Evolutionary conservation across 2,113 vertebrate species (phyloP), one percentile per base, ranked within the genome.

Genomic region (Salvelinus alpinus): DNA sequence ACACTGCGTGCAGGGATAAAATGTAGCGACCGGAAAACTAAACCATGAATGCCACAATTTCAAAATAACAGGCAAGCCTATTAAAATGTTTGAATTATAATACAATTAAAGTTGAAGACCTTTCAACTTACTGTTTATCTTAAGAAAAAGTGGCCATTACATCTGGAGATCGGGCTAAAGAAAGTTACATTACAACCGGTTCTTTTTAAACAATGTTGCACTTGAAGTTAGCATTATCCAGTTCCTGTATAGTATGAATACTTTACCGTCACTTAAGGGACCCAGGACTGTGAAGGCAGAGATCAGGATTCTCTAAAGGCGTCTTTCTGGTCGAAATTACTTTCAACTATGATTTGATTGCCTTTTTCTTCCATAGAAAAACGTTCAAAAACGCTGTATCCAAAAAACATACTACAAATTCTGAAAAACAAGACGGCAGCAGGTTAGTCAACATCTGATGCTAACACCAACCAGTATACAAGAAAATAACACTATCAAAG

Each of bases 361-460:
- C 77, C 89, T 90, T 89, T 86, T 76, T 90, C 93, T 93, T 94
- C 95, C 96, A 96, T 96, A 94, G 93, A 96, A 94, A 88, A 81
- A 74, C 25, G 79, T 86, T 86, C 75, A 80, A 87, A 94, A 91
- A 83, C 16, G 9, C 71, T 87, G 87, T 88, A 81, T 80, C 44
- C 79, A 86, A 94, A 88, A 91, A 86, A 90, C 95, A 96, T 96
- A 93, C 90, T 95, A 90, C 88, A 87, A 85, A 79, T 88, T 85
- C 95, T 95, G 91, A 12, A 87, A 82, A 57, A 70, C 82, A 73
- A 81, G 24, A 44, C 22, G 66, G 20, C 24, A 44, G 65, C 3
- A 64, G 1, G 1, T 44, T 72, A 5, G n/a, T 13, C 3, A 57
- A 27, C n/a, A 24, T 60, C 1, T 13, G 24, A n/a, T 24, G 62